A percentile compares a stretch with the other conserved stretches of the same genome.
Conservation (phyloP, 2,888 invertebrate species). For the Archaeoteleia sp. region DNA sequence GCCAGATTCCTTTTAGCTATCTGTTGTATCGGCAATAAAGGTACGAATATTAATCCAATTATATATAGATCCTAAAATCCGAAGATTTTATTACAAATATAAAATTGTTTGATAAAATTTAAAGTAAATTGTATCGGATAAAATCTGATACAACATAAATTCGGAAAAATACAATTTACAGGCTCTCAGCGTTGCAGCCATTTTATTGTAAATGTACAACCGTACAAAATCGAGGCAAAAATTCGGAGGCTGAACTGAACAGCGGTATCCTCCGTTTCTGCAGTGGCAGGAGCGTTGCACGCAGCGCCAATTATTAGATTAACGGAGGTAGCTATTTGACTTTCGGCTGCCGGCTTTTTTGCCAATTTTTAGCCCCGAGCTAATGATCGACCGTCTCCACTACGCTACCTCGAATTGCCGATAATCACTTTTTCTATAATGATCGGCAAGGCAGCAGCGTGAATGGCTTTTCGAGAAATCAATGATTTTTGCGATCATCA, state of each 20-base stretch:
- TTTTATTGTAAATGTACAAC: no score
- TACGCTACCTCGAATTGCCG: constrained; percentile 11
- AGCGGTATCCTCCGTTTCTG: constrained; percentile 4
- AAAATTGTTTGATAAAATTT: no score
- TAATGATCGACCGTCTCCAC: constrained; percentile 28
- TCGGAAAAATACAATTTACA: no score
- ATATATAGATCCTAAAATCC: no score
- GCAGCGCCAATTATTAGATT: constrained; percentile 62
- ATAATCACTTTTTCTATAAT: constrained; percentile 51
- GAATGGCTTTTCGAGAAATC: constrained; percentile 47
- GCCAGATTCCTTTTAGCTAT: no score
- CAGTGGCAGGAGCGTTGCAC: constrained; percentile 50
- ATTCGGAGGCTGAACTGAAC: constrained; percentile 20
- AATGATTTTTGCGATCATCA: constrained; percentile 29
- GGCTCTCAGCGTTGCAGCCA: no score
- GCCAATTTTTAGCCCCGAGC: constrained; percentile 37
- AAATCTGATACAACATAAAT: no score
- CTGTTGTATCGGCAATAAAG: no score
- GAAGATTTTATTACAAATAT: no score
- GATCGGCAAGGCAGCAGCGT: constrained; percentile 14
- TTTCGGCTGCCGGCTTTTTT: constrained; percentile 53
- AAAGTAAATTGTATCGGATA: no score
- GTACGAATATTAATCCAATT: no score
- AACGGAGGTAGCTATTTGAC: constrained; percentile 51
- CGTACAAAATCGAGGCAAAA: constrained; percentile 52